Base-by-base conservation (phyloP, 2,888 invertebrate species). In the Nipponacmea schrenckii region DNA sequence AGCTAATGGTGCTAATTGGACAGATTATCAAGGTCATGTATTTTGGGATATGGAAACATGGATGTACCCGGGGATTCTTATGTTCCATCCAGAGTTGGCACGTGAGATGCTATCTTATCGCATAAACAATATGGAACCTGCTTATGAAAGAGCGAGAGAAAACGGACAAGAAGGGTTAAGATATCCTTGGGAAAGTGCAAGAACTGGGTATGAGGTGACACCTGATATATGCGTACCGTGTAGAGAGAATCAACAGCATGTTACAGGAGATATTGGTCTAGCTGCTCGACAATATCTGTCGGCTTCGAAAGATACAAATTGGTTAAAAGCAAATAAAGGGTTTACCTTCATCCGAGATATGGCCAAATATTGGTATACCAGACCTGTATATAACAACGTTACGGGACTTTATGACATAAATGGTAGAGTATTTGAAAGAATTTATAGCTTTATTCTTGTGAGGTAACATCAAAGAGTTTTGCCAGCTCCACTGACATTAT, bases 261-360 rank as follows among this genome's bases (percentile, higher is more conserved):
- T 84, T n/a, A 83, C 81, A n/a, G 85, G 85, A 7, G 87, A 83
- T 45, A 80, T 87, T 14, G 82, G 83, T 0, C 77, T 83, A 65
- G 85, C 83, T 14, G 82, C 85, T 20, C 72, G 84, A 20, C 84
- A 84, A 67, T 87, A 85, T 71, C 75, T 83, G 31, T 79, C 83
- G 64, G 81, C 83, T 72, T 84, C 87, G 0, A 66, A 80, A 24
- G 86, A 87, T 73, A 75, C 73, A 1, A 75, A 80, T 27, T 83
- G 80, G 67, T 72, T 85, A 65, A 73, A 63, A 0, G 63, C 74
- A 15, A 79, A 79, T 8, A 75, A 80, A 39, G 80, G 81, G 0
- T 80, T 78, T 68, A 81, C 85, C 69, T 79, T 85, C 56, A 79
- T 84, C 27, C 67, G 74, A 62, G 83, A 79, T 26, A 83, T 87